Conservation (phyloP, 2,797 vertebrate species). For the Molossus alvarezi region DNA sequence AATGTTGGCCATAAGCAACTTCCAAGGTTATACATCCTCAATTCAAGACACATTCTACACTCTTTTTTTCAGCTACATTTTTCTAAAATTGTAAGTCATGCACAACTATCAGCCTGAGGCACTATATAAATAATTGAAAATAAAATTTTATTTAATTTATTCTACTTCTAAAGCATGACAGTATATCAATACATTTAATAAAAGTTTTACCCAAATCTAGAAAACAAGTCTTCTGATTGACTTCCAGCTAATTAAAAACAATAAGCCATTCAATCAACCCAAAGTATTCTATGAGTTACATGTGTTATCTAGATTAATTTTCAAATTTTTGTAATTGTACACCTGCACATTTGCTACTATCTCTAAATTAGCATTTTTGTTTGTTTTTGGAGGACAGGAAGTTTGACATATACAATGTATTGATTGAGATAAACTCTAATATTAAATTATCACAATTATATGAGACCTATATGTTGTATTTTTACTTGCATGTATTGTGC, state of each 20-base stretch:
- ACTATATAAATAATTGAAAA: slow-evolving; percentile 54
- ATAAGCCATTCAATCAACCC: neutral
- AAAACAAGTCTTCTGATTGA: slow-evolving; percentile 56
- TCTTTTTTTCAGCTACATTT: slow-evolving; percentile 23
- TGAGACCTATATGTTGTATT: neutral
- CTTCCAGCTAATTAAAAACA: slow-evolving; percentile 51
- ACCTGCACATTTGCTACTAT: slow-evolving; percentile 50
- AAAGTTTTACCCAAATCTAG: slow-evolving; percentile 25
- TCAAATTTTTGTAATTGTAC: slow-evolving; percentile 50
- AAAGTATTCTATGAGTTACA: neutral
- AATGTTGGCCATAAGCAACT: neutral
- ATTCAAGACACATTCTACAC: neutral
- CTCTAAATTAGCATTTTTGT: slow-evolving; percentile 32
- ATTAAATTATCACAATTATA: slow-evolving; percentile 60
- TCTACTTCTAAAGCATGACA: slow-evolving; percentile 38
- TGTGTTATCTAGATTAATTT: slow-evolving; percentile 30
- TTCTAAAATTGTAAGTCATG: slow-evolving; percentile 35
- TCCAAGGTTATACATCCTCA: neutral
- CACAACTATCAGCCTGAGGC: neutral
- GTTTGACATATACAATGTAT: neutral
- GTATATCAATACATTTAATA: slow-evolving; percentile 25
- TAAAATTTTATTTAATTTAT: slow-evolving; percentile 32
- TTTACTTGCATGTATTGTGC: neutral
- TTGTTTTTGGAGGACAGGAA: slow-evolving; percentile 9
- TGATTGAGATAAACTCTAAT: slow-evolving; percentile 10